phyloP scores from a whole-genome alignment of 2,113 vertebrate species.

The Pseudorasbora parva region DNA sequence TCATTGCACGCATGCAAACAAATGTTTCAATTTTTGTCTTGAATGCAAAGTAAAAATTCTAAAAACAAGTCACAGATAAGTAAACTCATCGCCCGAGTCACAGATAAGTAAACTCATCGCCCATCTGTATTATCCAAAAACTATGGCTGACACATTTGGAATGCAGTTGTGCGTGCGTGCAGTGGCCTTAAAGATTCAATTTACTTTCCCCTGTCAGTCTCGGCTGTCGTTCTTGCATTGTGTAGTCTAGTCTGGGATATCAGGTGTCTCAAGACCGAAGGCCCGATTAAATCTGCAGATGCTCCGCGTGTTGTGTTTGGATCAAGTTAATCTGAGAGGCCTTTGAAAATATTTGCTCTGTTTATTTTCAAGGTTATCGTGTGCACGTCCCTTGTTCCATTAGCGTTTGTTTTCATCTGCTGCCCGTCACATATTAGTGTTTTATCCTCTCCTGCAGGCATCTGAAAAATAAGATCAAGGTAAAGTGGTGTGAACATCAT shows the following conservation, averaged over 20 bases:
- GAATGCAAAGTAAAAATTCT: not conserved
- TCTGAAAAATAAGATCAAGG: constrained; percentile 36
- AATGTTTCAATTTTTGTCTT: not conserved
- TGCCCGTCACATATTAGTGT: not conserved
- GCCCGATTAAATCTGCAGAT: not conserved
- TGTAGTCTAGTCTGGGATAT: not conserved
- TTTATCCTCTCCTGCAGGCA: not conserved
- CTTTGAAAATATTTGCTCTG: constrained; percentile 24
- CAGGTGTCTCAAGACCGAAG: constrained; percentile 1
- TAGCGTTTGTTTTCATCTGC: not conserved
- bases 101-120: too few species aligned
- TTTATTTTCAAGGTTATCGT: constrained; percentile 32
- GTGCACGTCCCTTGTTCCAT: constrained; percentile 12
- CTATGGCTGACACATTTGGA: not conserved
- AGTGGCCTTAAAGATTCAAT: not conserved
- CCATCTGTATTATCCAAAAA: not conserved
- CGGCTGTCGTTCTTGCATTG: not conserved
- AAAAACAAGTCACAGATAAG: too few species aligned
- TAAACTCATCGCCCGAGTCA: too few species aligned
- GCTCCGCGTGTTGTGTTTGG: not conserved
- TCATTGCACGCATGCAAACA: too few species aligned
- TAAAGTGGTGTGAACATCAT: not conserved
- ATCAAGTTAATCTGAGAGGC: not conserved
- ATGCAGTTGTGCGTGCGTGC: not conserved
- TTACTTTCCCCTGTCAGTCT: not conserved